Conservation (phyloP, 2,113 vertebrate species). For the Antigone vipio region DNA sequence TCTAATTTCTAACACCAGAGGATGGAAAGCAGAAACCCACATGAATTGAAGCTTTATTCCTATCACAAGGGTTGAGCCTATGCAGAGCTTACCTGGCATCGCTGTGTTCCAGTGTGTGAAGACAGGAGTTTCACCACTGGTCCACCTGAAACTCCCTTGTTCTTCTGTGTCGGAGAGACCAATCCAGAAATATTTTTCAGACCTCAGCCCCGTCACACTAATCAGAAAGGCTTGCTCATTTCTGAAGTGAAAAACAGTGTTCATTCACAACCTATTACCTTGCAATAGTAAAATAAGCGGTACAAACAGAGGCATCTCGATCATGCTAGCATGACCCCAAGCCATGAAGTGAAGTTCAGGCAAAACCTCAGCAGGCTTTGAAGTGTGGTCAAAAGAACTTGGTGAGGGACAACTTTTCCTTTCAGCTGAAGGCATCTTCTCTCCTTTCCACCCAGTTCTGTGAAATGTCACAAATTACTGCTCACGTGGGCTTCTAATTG, state of each 20-base stretch:
- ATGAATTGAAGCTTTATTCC: background rate
- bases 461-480: background rate
- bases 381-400: background rate
- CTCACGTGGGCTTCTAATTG: background rate
- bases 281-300: background rate
- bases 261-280: background rate
- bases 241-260: slow-evolving; percentile 59
- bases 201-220: slow-evolving; percentile 82
- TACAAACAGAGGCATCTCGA: background rate
- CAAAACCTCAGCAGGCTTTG: background rate
- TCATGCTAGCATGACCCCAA: background rate
- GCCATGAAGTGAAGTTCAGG: background rate
- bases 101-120: slow-evolving; percentile 89
- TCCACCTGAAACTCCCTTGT: slow-evolving; percentile 79
- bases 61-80: accelerated
- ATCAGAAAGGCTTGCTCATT: slow-evolving; percentile 89
- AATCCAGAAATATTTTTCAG: slow-evolving; percentile 90
- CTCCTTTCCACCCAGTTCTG: background rate
- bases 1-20: background rate
- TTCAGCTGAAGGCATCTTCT: background rate
- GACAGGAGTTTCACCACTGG: slow-evolving; percentile 63
- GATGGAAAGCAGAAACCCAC: background rate
- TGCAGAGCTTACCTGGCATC: slow-evolving; percentile 84
- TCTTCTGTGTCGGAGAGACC: slow-evolving; percentile 80
- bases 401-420: background rate